Conservation (phyloP, 2,113 vertebrate species). For the Recurvirostra avosetta region DNA sequence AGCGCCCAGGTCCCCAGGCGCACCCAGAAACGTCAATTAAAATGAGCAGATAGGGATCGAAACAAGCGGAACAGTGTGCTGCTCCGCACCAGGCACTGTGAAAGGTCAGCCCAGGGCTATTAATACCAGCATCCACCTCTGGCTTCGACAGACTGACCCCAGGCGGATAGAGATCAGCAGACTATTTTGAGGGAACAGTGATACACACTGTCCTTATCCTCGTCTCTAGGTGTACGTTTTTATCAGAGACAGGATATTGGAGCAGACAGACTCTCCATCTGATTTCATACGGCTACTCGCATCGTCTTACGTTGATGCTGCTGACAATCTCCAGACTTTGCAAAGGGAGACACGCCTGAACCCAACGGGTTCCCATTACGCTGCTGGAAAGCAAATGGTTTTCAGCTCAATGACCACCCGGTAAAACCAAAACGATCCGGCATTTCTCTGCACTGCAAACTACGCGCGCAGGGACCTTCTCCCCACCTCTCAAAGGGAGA, state of each 20-base stretch:
- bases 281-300: not conserved
- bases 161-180: not conserved
- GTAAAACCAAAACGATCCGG: accelerated
- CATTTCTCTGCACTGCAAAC: not conserved
- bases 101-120: not conserved
- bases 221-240: not conserved
- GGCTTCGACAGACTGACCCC: not conserved
- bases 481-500: not conserved
- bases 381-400: not conserved
- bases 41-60: not conserved
- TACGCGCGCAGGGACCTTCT: not conserved
- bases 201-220: not conserved
- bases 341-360: not conserved
- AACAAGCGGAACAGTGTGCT: accelerated
- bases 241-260: not conserved
- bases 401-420: not conserved
- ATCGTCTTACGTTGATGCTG: accelerated
- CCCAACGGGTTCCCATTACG: not conserved
- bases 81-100: not conserved
- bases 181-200: too few species aligned
- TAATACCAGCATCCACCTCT: not conserved
- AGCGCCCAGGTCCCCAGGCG: not conserved
- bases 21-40: not conserved
- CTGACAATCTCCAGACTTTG: not conserved
- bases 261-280: not conserved